phyloP scores from a whole-genome alignment of 2,888 invertebrate genomes.

The Blastobasis adustella region DNA sequence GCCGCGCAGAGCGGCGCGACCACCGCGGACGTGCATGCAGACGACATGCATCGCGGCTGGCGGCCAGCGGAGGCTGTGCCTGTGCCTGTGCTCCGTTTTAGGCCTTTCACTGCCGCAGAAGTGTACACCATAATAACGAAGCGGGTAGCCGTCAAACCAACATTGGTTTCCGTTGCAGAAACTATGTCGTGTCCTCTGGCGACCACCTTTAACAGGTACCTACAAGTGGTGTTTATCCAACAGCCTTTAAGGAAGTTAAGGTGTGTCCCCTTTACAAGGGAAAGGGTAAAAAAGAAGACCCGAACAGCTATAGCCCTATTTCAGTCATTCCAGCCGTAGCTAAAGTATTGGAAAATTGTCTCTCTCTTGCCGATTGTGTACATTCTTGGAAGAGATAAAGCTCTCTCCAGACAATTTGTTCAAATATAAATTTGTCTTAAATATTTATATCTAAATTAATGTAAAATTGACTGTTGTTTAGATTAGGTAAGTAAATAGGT shows the following conservation, averaged over 20 bases:
- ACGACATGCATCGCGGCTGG: neutral
- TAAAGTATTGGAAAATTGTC: constrained; percentile 4
- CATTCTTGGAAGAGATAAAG: too few relatives aligned
- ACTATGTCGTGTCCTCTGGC: too few relatives aligned
- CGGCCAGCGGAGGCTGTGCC: neutral
- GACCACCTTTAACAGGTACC: too few relatives aligned
- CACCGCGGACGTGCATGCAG: neutral
- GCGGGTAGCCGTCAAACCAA: too few relatives aligned
- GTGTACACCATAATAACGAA: neutral
- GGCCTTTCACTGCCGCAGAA: neutral
- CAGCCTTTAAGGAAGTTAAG: neutral
- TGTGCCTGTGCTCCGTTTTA: neutral
- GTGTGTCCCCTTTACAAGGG: constrained; percentile 3
- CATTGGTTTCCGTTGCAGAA: too few relatives aligned
- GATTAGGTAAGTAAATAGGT: too few relatives aligned
- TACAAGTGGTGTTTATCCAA: too few relatives aligned
- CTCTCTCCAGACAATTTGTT: too few relatives aligned
- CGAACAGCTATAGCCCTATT: constrained; percentile 1
- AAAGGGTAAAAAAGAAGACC: constrained; percentile 2
- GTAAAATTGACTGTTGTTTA: too few relatives aligned
- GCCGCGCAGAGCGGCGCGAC: constrained; percentile 1
- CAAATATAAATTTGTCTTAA: too few relatives aligned
- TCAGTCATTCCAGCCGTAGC: constrained; percentile 2
- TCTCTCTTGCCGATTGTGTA: too few relatives aligned
- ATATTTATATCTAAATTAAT: too few relatives aligned